Conservation (phyloP, 2,888 invertebrate species). For the Lasioglossum villosulum region DNA sequence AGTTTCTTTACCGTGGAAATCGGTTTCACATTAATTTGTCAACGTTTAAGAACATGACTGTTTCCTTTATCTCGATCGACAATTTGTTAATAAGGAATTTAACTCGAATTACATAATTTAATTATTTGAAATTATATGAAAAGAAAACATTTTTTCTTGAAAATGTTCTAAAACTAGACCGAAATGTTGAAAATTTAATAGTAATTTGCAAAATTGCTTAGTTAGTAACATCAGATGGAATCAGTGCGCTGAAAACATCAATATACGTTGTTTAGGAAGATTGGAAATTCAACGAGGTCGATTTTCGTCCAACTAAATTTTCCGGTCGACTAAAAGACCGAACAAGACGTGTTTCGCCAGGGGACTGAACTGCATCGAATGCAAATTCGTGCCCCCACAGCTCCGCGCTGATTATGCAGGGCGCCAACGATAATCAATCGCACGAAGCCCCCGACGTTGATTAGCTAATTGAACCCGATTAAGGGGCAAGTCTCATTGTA, state of each 20-base stretch:
- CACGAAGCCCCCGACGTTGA: background rate
- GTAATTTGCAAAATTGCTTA: too few species aligned
- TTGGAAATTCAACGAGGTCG: background rate
- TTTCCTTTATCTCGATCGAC: too few species aligned
- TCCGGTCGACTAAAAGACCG: background rate
- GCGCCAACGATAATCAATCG: background rate
- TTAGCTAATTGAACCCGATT: constrained; percentile 18
- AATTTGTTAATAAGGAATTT: too few species aligned
- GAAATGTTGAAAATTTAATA: too few species aligned
- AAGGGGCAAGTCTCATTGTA: constrained; percentile 15
- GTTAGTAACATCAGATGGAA: too few species aligned
- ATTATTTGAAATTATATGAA: too few species aligned
- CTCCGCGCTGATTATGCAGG: background rate
- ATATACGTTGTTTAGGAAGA: too few species aligned
- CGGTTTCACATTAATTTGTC: background rate
- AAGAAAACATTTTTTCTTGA: too few species aligned
- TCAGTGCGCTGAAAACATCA: too few species aligned
- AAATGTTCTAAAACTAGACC: too few species aligned
- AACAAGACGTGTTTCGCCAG: background rate
- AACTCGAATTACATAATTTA: too few species aligned
- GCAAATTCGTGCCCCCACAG: background rate
- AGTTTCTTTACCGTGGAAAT: background rate
- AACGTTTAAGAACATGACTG: too few species aligned
- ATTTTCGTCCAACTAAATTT: background rate
- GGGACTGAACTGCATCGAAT: background rate